Percentiles rank a stretch among this genome's conserved stretches.
These are phyloP conservation scores for Eristalinus sepulchralis DNA, from an alignment of 2,888 invertebrate genomes.

Conservation along the genomic window DNA sequence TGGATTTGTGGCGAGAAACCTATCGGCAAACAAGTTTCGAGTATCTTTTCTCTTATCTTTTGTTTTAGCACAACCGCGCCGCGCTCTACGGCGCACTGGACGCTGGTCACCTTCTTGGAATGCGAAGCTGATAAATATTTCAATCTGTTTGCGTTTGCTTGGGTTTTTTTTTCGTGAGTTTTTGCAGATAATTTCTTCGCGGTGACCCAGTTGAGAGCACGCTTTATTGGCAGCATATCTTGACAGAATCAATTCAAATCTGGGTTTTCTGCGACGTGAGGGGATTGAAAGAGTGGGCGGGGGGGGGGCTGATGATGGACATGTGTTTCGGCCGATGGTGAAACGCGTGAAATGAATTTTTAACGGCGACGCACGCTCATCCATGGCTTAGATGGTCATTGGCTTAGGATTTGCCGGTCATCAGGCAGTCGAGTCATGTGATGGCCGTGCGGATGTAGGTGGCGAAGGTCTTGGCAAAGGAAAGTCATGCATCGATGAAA, in stretches of 20 bases:
- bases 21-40: slow-evolving; percentile 24
- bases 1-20: neutral
- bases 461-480: neutral
- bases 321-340: slow-evolving; percentile 14
- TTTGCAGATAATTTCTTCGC: slow-evolving; percentile 8
- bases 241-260: slow-evolving; percentile 28
- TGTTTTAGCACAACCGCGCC: neutral
- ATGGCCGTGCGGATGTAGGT: slow-evolving; percentile 16
- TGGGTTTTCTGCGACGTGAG: neutral
- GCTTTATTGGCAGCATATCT: slow-evolving; percentile 22
- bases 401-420: slow-evolving; percentile 21
- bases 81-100: neutral
- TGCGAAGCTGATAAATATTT: slow-evolving; percentile 30
- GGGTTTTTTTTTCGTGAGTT: neutral
- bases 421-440: neutral
- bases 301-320: neutral
- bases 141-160: neutral
- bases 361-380: neutral
- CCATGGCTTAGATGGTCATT: slow-evolving; percentile 26
- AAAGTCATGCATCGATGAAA: slow-evolving; percentile 9
- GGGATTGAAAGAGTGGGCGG: no score
- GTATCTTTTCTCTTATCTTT: slow-evolving; percentile 8
- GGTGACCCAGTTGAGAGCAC: slow-evolving; percentile 43
- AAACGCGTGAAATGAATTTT: slow-evolving; percentile 43
- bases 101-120: slow-evolving; percentile 8